phyloP scores from a whole-genome alignment of 2,797 vertebrate species.

The Xenops minutus region DNA sequence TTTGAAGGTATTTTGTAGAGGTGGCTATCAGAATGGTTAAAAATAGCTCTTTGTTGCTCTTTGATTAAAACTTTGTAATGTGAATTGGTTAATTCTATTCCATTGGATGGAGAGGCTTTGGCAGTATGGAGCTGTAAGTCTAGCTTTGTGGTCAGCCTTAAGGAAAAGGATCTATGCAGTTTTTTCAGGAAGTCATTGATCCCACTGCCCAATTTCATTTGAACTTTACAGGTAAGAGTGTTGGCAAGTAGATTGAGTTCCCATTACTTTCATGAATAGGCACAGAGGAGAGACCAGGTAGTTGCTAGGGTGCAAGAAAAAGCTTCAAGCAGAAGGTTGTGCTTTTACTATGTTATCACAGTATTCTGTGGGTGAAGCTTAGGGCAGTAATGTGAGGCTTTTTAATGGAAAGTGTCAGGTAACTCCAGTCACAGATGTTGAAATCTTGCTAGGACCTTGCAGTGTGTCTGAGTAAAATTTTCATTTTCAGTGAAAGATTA shows the following conservation, averaged over 20 bases:
- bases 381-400: neutral
- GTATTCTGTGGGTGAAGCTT: neutral
- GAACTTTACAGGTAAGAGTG: neutral
- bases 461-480: neutral
- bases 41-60: neutral
- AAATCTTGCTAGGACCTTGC: neutral
- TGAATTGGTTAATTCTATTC: neutral
- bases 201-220: neutral
- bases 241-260: neutral
- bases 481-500: neutral
- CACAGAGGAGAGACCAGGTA: neutral
- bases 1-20: neutral
- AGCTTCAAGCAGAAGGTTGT: neutral
- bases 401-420: neutral
- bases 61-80: neutral
- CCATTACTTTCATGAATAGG: neutral
- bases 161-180: neutral
- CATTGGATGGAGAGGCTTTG: neutral
- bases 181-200: neutral
- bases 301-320: neutral
- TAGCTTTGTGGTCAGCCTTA: neutral
- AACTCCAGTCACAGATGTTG: neutral
- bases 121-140: neutral
- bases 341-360: neutral
- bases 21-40: neutral